A percentile compares a stretch with the other conserved stretches of the same genome.
Evolutionary conservation across 2,113 vertebrate genomes (phyloP).

Genomic region (Leptocoma aspasia): DNA sequence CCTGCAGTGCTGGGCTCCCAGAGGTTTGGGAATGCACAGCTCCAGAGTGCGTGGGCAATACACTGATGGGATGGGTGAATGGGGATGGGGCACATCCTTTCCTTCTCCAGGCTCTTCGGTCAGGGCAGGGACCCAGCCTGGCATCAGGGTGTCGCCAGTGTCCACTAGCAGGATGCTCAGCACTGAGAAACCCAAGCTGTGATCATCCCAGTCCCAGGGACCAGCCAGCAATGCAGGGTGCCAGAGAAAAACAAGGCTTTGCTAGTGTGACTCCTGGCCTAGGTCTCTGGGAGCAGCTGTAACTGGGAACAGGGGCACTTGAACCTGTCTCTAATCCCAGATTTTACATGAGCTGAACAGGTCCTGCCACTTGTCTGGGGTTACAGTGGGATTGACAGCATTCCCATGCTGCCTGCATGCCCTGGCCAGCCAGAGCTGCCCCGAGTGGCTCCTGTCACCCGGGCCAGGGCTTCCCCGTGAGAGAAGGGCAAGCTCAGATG

Average conservation of each 20-base stretch:
- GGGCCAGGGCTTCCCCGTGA: neutral
- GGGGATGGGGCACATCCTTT: neutral
- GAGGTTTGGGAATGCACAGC: neutral
- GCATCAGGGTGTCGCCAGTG: neutral
- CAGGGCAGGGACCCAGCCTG: neutral
- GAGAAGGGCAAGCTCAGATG: neutral
- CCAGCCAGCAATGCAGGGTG: neutral
- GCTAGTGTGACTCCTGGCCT: neutral
- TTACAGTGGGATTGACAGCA: neutral
- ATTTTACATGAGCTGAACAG: slow-evolving; percentile 24
- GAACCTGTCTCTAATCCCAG: slow-evolving; percentile 11
- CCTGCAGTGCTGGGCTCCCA: neutral
- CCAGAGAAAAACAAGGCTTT: neutral
- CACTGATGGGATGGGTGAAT: neutral
- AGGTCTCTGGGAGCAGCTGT: neutral
- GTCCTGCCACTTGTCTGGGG: neutral
- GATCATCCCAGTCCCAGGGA: neutral
- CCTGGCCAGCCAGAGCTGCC: neutral
- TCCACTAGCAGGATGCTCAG: neutral
- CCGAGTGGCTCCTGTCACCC: neutral
- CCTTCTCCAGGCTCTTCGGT: neutral
- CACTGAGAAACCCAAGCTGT: neutral
- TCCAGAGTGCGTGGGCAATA: neutral
- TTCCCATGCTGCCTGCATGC: neutral
- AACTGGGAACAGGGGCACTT: neutral